Evolutionary conservation across 2,888 invertebrate species (phyloP).

Genomic region (Sceliomorpha sp.): DNA sequence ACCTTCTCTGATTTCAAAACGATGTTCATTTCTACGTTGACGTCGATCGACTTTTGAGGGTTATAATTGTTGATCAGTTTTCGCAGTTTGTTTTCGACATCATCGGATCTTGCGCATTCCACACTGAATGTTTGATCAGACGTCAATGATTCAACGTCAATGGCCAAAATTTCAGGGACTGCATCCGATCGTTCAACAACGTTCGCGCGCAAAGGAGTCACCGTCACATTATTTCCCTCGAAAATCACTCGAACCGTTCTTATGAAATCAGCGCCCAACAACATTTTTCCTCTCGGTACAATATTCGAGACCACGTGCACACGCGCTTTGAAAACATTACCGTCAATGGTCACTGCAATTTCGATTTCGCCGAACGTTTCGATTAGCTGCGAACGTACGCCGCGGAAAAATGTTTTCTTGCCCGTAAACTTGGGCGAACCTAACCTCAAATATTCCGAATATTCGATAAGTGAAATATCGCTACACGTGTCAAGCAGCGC

Average conservation of each 20-base stretch:
- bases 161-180: background rate
- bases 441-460: conserved; percentile 14
- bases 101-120: too few relatives aligned
- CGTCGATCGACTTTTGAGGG: too few relatives aligned
- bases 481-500: conserved; percentile 18
- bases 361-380: conserved; percentile 17
- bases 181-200: background rate
- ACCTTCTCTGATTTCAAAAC: too few relatives aligned
- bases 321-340: background rate
- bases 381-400: conserved; percentile 10
- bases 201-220: background rate
- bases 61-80: too few relatives aligned
- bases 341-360: background rate
- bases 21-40: too few relatives aligned
- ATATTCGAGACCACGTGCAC: conserved; percentile 6
- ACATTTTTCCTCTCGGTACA: conserved; percentile 3
- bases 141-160: conserved; percentile 6
- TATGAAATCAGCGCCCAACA: conserved; percentile 16
- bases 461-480: conserved; percentile 16
- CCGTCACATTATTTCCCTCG: conserved; percentile 7
- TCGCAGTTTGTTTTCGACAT: too few relatives aligned
- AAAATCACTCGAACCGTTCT: background rate
- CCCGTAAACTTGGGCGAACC: conserved; percentile 9
- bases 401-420: conserved; percentile 10
- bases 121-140: background rate